Percentiles rank a stretch among this genome's conserved stretches.
Evolutionary conservation across 2,113 vertebrate genomes (phyloP).

Genomic region (Salvelinus sp.): DNA sequence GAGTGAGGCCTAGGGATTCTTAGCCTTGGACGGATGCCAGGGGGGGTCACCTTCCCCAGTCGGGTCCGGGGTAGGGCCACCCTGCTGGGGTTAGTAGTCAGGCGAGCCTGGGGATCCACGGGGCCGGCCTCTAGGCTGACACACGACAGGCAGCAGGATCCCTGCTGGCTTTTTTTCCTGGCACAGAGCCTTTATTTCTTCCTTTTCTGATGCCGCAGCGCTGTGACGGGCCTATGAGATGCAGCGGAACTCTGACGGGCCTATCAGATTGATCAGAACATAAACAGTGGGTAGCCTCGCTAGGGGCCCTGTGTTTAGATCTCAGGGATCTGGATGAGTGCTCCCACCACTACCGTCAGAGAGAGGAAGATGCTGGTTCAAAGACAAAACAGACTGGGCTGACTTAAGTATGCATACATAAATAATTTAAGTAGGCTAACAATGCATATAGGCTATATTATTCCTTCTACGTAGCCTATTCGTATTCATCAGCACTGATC

Average conservation of each 20-base stretch:
- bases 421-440: too few species aligned
- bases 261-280: not conserved
- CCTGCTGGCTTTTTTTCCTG: not conserved
- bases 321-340: not conserved
- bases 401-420: too few species aligned
- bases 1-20: not conserved
- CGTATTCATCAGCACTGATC: too few species aligned
- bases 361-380: not conserved
- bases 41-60: too few species aligned
- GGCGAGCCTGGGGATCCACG: not conserved
- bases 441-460: too few species aligned
- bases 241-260: not conserved
- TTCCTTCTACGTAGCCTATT: too few species aligned
- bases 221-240: not conserved
- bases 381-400: not conserved
- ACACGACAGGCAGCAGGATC: not conserved
- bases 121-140: not conserved
- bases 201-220: not conserved
- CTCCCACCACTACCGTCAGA: not conserved
- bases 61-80: too few species aligned
- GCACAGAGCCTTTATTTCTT: not conserved
- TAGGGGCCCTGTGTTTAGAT: not conserved
- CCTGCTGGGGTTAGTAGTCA: not conserved
- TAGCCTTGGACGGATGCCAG: not conserved
- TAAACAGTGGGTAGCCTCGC: not conserved